Evolutionary conservation across 1,140 invertebrate genomes (phyloP), one percentile per base, ranked within the genome.

Genomic region (Dinoponera quadriceps): DNA sequence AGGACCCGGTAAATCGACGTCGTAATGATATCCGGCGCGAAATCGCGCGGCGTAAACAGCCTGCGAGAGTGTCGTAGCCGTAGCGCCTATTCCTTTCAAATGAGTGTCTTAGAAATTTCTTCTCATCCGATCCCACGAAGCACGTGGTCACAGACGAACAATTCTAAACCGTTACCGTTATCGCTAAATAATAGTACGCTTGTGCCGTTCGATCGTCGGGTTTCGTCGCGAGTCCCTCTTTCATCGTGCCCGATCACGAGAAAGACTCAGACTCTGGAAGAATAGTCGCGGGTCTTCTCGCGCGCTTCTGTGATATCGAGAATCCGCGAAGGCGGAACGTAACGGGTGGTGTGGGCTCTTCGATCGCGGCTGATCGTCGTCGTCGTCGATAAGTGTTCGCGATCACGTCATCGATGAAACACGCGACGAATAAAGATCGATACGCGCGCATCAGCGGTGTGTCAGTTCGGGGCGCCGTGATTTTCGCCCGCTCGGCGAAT

Each of bases 181-280:
- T n/a, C 51, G 22, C 54, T 80, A 71, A 80, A 71, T 71, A 57
- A 69, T 69, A 59, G 59, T 57, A 68, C 65, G 75, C 65, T 57
- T 80, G 65, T 78, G 51, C 63, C 75, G 63, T 71, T 80, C 66
- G 51, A 69, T 69, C 48, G 48, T 69, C 25, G 25, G 25, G 27
- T 80, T 38, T 69, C 11, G 38, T 57, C 22, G 51, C 75, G 75
- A 69, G 44, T 55, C 14, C 75, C 29, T n/a, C n/a, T n/a, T n/a
- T 69, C 69, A 65, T 75, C 27, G 27, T 77, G 49, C 51, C 25
- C 33, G 18, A n/a, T 77, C 51, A 22, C 75, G 63, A 69, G 63
- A 78, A 29, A 48, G 51, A 57, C 63, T 55, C 38, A 27, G 38
- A 13, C 49, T 68, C 29, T 27, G 74, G 20, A 69, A 55, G 63